Conservation (phyloP, 2,113 vertebrate species). For the Etheostoma spectabile region DNA sequence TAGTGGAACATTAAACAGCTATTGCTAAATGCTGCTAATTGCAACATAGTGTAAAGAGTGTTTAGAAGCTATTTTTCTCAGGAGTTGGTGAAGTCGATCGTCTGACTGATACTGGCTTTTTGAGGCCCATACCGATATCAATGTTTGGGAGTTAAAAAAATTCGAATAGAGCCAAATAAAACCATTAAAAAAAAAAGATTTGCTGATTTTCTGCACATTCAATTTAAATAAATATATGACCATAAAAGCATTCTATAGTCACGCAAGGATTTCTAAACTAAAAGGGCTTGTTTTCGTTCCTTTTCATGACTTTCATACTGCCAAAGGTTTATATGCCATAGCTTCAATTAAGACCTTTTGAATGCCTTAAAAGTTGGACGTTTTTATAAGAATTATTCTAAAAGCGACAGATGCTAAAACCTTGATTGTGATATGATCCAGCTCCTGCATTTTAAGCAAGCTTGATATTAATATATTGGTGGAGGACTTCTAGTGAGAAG, state of each 20-base stretch:
- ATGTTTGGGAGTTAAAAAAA: too few species aligned
- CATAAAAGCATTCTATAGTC: background rate
- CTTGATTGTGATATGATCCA: conserved; percentile 15
- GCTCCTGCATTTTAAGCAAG: conserved; percentile 41
- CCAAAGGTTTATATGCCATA: background rate
- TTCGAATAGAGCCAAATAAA: background rate
- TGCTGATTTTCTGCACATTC: background rate
- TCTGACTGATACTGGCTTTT: too few species aligned
- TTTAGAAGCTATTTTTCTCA: background rate
- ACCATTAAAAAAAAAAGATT: background rate
- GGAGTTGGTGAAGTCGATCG: background rate
- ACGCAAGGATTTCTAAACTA: background rate
- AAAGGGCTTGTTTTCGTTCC: background rate
- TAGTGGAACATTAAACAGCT: background rate
- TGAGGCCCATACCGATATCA: background rate
- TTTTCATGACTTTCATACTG: background rate
- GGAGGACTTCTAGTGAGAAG: background rate
- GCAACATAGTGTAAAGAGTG: too few species aligned
- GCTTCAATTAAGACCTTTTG: background rate
- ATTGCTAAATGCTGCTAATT: too few species aligned
- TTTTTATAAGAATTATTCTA: conserved; percentile 15
- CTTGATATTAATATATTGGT: conserved; percentile 19
- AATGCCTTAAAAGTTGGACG: conserved; percentile 4
- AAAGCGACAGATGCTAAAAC: conserved; percentile 35
- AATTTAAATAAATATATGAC: background rate